phyloP scores from a whole-genome alignment of 1,140 invertebrate species.

The Drosophila malerkotliana region DNA sequence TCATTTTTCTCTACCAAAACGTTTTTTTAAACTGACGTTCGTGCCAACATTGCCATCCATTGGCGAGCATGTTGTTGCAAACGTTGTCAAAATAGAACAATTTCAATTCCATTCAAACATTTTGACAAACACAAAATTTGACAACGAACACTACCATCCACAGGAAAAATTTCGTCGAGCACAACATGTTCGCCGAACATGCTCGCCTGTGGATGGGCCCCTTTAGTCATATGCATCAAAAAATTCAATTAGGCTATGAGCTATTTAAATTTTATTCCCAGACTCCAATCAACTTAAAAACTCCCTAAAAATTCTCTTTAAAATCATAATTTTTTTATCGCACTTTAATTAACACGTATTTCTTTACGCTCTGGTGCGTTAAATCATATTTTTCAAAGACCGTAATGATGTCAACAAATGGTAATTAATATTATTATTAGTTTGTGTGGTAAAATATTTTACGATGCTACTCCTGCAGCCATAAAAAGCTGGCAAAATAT shows the following conservation, averaged over 20 bases:
- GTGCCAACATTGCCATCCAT: too few species aligned
- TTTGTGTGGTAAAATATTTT: slow-evolving; percentile 9
- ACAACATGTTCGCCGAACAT: too few species aligned
- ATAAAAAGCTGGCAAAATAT: slow-evolving; percentile 59
- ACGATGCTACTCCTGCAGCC: slow-evolving; percentile 3
- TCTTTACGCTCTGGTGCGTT: slow-evolving; percentile 1
- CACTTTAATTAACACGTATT: not conserved
- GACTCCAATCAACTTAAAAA: not conserved
- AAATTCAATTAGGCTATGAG: slow-evolving; percentile 19
- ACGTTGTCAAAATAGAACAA: too few species aligned
- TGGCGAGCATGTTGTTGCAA: too few species aligned
- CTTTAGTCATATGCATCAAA: slow-evolving; percentile 31
- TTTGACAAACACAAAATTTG: too few species aligned
- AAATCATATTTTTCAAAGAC: slow-evolving; percentile 5
- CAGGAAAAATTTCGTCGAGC: too few species aligned
- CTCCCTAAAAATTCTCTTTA: not conserved
- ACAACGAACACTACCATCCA: too few species aligned
- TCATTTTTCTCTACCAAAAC: too few species aligned
- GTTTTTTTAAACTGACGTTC: too few species aligned
- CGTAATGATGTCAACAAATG: slow-evolving; percentile 14
- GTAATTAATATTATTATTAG: slow-evolving; percentile 18
- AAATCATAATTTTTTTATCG: not conserved
- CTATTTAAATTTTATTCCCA: not conserved
- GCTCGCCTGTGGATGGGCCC: too few species aligned
- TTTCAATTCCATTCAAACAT: too few species aligned